phyloP scores from a whole-genome alignment of 2,113 vertebrate species.

The Synchiropus splendidus region DNA sequence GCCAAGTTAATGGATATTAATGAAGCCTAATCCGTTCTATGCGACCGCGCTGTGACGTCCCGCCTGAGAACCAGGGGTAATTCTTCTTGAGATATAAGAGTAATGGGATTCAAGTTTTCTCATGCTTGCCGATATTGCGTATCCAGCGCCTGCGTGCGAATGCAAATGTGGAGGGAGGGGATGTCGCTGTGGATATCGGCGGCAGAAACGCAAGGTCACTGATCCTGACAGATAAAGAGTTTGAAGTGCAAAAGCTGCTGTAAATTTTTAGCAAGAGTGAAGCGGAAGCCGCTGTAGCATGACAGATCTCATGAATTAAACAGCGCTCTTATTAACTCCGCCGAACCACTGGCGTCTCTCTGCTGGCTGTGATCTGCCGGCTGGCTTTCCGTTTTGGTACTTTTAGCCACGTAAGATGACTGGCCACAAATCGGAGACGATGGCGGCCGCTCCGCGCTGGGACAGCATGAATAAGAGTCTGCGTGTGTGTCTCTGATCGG shows the following conservation, averaged over 20 bases:
- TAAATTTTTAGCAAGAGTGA: slow-evolving; percentile 17
- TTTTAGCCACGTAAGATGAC: slow-evolving; percentile 13
- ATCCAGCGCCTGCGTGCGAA: slow-evolving; percentile 6
- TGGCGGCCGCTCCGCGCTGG: slow-evolving; percentile 9
- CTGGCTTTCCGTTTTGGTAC: slow-evolving; percentile 12
- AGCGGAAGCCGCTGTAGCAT: slow-evolving; percentile 45
- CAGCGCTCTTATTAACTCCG: slow-evolving; percentile 48
- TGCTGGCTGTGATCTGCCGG: slow-evolving; percentile 20
- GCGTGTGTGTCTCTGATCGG: slow-evolving; percentile 20
- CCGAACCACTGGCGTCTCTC: slow-evolving; percentile 26
- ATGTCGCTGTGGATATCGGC: slow-evolving; percentile 12
- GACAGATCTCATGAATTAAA: slow-evolving; percentile 59
- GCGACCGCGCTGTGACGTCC: slow-evolving; percentile 21
- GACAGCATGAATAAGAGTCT: slow-evolving; percentile 17
- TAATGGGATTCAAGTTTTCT: slow-evolving; percentile 12
- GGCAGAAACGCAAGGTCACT: slow-evolving; percentile 21
- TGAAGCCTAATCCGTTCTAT: slow-evolving; percentile 40
- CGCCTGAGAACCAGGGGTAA: slow-evolving; percentile 5
- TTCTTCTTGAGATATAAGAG: slow-evolving; percentile 3
- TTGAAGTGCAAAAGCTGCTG: slow-evolving; percentile 27
- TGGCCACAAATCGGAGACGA: slow-evolving; percentile 25
- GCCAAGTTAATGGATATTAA: slow-evolving; percentile 42
- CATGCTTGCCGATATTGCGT: background rate
- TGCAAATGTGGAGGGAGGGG: slow-evolving; percentile 2
- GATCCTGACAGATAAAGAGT: slow-evolving; percentile 29